Base-by-base conservation (phyloP, 2,888 invertebrate genomes). In the Drosophila meridiana region DNA sequence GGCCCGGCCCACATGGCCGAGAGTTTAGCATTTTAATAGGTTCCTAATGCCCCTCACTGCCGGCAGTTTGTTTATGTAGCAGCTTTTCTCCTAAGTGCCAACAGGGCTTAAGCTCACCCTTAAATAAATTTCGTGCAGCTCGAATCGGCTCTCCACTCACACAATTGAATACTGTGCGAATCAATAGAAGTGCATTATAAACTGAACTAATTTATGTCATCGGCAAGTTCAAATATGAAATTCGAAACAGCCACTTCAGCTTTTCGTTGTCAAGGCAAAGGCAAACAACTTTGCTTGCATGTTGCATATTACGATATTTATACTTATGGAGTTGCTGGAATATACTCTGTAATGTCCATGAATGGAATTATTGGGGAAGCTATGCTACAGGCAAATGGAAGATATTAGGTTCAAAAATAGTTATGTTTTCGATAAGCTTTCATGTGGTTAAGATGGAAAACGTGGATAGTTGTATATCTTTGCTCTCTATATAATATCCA, bases 21-120 rank as follows among this genome's bases (percentile, higher is more conserved):
- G 70, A 82, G 80, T 70, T 89, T 87, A 77, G 87, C 89, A 87
- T 85, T 82, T 89, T 84, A 87, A 85, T 89, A 69, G 85, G 69
- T 72, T 68, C 61, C 67, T 60, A 82, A 82, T 66, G 76, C 53
- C 59, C 43, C 6, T 9, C 45, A 11, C 60, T 62, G 66, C 58
- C 69, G 45, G 32, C 53, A 47, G 67, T 57, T 73, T 80, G 85
- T 72, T 74, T 69, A 57, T 45, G 52, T 26, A 56, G 58, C 53
- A 69, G 57, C 61, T 61, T 52, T 57, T 9, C 42, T 20, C 9
- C 32, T 3, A 52, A 38, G 48, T 68, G 30, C 42, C 55, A 38
- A 57, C 6, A n/a, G 26, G 40, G 13, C 13, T 52, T 20, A 47
- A 13, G 47, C 7, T 28, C 7, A 28, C 7, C 28, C 47, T 28